Evolutionary conservation across 1,140 invertebrate genomes (phyloP).

Genomic region (Leptopilina clavipes): DNA sequence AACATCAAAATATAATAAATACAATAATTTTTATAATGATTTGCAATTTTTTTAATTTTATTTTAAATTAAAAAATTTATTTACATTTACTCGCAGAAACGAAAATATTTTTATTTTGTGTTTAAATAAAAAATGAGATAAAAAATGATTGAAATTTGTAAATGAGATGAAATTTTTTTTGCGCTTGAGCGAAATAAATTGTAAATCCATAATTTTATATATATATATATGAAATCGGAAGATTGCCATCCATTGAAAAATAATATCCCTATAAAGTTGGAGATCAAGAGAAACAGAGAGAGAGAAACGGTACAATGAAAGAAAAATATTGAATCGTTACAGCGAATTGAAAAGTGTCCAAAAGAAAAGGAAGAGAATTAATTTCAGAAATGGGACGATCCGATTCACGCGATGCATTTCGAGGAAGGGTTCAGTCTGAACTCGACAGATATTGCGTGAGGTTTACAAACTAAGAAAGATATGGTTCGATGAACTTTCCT

Average conservation of each 20-base stretch:
- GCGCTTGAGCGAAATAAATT: not conserved
- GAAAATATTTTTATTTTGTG: too few species aligned
- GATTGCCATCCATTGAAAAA: conserved; percentile 4
- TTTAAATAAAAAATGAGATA: too few species aligned
- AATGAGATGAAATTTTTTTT: too few species aligned
- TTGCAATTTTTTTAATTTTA: too few species aligned
- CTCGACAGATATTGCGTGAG: conserved; percentile 33
- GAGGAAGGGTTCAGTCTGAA: conserved; percentile 22
- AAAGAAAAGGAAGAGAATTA: conserved; percentile 1
- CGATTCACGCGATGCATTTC: conserved; percentile 31
- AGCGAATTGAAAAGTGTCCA: conserved; percentile 23
- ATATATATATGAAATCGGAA: not conserved
- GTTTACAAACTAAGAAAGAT: conserved; percentile 26
- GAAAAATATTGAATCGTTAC: conserved; percentile 32
- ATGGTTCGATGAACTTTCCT: conserved; percentile 28
- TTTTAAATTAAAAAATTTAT: too few species aligned
- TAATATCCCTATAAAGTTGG: conserved; percentile 31
- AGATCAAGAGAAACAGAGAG: not conserved
- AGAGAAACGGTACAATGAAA: conserved; percentile 21
- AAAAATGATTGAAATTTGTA: too few species aligned
- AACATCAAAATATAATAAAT: too few species aligned
- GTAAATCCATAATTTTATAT: conserved; percentile 6
- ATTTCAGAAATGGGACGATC: conserved; percentile 34
- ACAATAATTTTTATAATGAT: too few species aligned
- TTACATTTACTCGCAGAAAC: too few species aligned